Percentiles rank a stretch among this genome's conserved stretches.
Conservation (phyloP, 1,140 invertebrate genomes). For the Glomeris maerens region DNA sequence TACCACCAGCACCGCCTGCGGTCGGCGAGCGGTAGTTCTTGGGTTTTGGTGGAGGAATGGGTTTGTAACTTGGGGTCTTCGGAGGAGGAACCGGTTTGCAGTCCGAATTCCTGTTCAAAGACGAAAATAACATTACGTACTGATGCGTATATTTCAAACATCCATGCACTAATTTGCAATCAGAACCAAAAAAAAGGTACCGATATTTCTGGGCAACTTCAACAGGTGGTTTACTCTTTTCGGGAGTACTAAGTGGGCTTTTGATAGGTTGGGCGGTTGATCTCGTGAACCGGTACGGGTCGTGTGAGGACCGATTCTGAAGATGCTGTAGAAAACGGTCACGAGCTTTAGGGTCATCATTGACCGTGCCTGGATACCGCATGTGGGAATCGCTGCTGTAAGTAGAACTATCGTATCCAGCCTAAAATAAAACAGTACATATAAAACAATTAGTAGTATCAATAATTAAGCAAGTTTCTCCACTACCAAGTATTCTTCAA, state of each 20-base stretch:
- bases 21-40: conserved; percentile 68
- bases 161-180: too few relatives aligned
- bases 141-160: too few relatives aligned
- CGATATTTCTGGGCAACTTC: too few relatives aligned
- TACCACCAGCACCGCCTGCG: background rate
- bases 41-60: conserved; percentile 76
- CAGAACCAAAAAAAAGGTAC: too few relatives aligned
- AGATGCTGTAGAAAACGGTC: conserved; percentile 15
- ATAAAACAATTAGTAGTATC: background rate
- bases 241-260: too few relatives aligned
- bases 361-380: conserved; percentile 29
- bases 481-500: background rate
- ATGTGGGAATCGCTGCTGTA: conserved; percentile 42
- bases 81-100: conserved; percentile 33
- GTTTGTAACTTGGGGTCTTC: conserved; percentile 49
- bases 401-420: conserved; percentile 63
- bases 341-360: conserved; percentile 21
- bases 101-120: conserved; percentile 25
- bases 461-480: conserved; percentile 13
- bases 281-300: conserved; percentile 48
- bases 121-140: too few relatives aligned
- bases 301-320: conserved; percentile 28
- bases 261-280: conserved; percentile 41
- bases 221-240: too few relatives aligned
- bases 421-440: conserved; percentile 29